A percentile compares a stretch with the other conserved stretches of the same genome.
Conservation (phyloP, 2,888 invertebrate species). For the Himalopsyche tibetana region DNA sequence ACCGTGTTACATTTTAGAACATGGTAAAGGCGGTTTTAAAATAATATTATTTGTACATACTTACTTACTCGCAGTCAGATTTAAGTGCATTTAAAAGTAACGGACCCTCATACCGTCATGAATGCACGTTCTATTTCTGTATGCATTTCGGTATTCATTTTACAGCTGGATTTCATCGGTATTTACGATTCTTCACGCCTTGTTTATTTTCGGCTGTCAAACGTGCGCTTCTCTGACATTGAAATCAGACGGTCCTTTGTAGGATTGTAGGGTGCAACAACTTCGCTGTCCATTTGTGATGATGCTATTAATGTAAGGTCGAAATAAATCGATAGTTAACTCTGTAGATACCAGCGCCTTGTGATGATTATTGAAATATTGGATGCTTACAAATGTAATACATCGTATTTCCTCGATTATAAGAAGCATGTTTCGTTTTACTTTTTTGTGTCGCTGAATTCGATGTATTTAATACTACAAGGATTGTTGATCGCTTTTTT, state of each 20-base stretch:
- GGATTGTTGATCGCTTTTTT: no score
- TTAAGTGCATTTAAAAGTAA: conserved; percentile 35
- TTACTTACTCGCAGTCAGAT: background rate
- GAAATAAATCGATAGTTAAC: no score
- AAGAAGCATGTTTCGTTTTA: no score
- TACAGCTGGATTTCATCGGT: conserved; percentile 32
- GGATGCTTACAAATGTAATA: no score
- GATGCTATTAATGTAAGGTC: no score
- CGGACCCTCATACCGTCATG: background rate
- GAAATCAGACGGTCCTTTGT: background rate
- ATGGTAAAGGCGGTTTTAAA: conserved; percentile 1
- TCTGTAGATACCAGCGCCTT: no score
- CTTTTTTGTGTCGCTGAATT: no score
- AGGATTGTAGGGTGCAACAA: no score
- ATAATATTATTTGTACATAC: conserved; percentile 25
- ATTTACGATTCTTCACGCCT: conserved; percentile 3
- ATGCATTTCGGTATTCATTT: background rate
- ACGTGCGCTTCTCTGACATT: background rate
- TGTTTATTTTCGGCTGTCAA: conserved; percentile 34
- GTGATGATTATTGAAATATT: no score
- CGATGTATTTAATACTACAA: no score
- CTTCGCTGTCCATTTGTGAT: no score
- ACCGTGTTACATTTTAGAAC: background rate
- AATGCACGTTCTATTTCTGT: conserved; percentile 30
- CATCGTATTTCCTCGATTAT: no score